Percentiles rank a stretch among this genome's conserved stretches.
Evolutionary conservation across 2,113 vertebrate species (phyloP).

Genomic region (cattle (Bos taurus)): ARS-UCD2.0 NC_037331.1:105336501-105337000

Average conservation of each 20-base stretch:
- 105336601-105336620: background rate
- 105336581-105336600: background rate
- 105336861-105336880: accelerated
- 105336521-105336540: background rate
- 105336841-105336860: background rate
- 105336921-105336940: background rate
- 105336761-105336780: background rate
- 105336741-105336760: background rate
- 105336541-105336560: background rate
- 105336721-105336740: background rate
- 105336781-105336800: background rate
- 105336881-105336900: background rate
- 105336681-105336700: background rate
- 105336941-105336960: background rate
- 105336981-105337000: too few relatives aligned
- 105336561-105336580: background rate
- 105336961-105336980: background rate
- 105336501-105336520: background rate
- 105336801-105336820: background rate
- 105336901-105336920: background rate
- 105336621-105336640: background rate
- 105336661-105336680: background rate
- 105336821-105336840: background rate
- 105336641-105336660: background rate
- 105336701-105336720: background rate